Conservation (phyloP, 2,797 vertebrate genomes). For the Echeneis naucrates region DNA sequence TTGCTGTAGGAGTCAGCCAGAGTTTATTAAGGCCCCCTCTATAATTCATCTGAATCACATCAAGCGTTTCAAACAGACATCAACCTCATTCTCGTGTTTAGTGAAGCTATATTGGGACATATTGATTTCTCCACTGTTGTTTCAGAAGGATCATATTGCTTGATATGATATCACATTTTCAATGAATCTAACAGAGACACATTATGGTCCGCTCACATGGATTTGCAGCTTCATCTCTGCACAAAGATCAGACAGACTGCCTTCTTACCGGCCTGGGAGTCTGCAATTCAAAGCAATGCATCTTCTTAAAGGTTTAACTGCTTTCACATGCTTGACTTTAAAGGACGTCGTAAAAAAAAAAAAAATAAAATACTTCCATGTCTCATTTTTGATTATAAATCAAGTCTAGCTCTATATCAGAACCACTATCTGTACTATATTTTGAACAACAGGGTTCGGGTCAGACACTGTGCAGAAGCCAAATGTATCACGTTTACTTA, state of each 20-base stretch:
- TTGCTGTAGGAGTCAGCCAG: constrained; percentile 38
- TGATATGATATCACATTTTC: constrained; percentile 56
- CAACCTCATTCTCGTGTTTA: constrained; percentile 52
- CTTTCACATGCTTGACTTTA: neutral
- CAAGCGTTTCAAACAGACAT: constrained; percentile 33
- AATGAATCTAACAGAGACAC: constrained; percentile 37
- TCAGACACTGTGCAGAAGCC: too few species aligned
- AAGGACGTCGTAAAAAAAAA: neutral
- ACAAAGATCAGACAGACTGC: constrained; percentile 31
- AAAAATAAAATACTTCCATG: neutral
- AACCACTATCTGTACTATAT: too few species aligned
- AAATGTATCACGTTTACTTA: too few species aligned
- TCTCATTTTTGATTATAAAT: too few species aligned
- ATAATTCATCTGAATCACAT: constrained; percentile 49
- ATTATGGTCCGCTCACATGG: constrained; percentile 22
- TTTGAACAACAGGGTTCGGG: too few species aligned
- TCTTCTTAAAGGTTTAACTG: neutral
- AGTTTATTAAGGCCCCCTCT: constrained; percentile 42
- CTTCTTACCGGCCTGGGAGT: neutral
- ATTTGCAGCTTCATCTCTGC: constrained; percentile 17
- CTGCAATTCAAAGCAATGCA: neutral
- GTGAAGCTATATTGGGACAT: constrained; percentile 48
- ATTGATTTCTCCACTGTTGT: constrained; percentile 64
- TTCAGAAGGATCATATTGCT: constrained; percentile 61
- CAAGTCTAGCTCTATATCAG: too few species aligned